A percentile compares a stretch with the other conserved stretches of the same genome.
Conservation (phyloP, 2,797 vertebrate species). For the Rhincodon typus region DNA sequence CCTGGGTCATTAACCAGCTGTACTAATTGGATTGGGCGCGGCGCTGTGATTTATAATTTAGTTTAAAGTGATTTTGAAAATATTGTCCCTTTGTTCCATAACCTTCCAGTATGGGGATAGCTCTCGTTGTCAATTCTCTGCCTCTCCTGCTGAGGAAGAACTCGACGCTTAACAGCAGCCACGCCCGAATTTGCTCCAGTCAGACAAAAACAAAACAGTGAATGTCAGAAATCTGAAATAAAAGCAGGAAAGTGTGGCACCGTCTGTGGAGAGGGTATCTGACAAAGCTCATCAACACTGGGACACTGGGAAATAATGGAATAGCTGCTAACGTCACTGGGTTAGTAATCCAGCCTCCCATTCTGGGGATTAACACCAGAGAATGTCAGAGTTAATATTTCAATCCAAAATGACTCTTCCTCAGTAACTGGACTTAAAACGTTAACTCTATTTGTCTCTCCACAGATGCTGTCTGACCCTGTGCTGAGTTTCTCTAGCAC, state of each 20-base stretch:
- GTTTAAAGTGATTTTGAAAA: neutral
- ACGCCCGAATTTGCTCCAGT: neutral
- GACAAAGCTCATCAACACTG: neutral
- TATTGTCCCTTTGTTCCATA: neutral
- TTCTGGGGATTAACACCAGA: too few relatives aligned
- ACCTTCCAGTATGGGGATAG: neutral
- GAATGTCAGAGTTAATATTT: too few relatives aligned
- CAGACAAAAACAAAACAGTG: neutral
- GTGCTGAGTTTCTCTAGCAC: neutral
- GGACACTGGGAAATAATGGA: neutral
- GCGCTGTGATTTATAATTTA: conserved; percentile 1
- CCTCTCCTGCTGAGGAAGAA: neutral
- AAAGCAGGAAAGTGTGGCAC: neutral
- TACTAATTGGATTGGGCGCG: neutral
- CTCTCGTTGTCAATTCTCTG: neutral
- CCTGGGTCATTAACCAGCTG: neutral
- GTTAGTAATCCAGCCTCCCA: too few relatives aligned
- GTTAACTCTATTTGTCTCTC: too few relatives aligned
- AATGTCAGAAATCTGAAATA: neutral
- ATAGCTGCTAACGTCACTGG: too few relatives aligned
- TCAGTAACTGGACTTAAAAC: too few relatives aligned
- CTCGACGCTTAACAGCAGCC: neutral
- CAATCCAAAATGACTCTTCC: too few relatives aligned
- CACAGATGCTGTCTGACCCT: neutral
- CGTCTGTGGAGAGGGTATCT: neutral